phyloP scores from a whole-genome alignment of 1,140 invertebrate genomes.

The Pseudachorutes palmiensis region DNA sequence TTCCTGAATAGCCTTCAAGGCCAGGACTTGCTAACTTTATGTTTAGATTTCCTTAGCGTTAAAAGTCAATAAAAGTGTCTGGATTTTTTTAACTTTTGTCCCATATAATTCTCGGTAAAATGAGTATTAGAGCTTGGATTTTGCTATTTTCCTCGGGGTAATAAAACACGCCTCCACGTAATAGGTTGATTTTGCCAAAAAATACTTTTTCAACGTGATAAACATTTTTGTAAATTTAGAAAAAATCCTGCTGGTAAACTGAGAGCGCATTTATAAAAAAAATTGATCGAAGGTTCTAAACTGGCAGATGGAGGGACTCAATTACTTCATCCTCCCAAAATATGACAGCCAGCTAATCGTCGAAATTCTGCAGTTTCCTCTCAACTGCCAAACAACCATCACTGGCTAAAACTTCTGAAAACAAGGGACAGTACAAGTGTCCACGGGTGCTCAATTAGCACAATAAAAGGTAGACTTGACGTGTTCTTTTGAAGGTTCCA shows the following conservation, averaged over 20 bases:
- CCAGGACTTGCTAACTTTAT: not conserved
- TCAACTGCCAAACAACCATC: not conserved
- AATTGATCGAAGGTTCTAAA: not conserved
- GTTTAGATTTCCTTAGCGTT: not conserved
- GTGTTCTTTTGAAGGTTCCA: not conserved
- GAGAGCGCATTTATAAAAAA: not conserved
- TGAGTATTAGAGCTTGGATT: not conserved
- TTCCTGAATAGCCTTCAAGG: not conserved
- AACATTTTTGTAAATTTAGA: not conserved
- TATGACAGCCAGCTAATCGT: conserved; percentile 6
- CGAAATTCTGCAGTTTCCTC: not conserved
- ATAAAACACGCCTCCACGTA: not conserved
- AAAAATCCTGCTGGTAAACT: no score
- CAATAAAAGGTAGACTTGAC: not conserved
- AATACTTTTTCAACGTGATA: not conserved
- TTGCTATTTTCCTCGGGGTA: not conserved
- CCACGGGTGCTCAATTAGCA: not conserved
- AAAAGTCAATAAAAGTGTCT: not conserved
- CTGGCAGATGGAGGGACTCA: not conserved
- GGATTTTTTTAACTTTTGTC: not conserved
- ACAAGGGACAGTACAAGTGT: not conserved
- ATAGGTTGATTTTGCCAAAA: not conserved
- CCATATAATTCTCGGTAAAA: not conserved
- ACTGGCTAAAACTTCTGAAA: not conserved
- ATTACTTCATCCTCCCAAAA: not conserved